phyloP scores from a whole-genome alignment of 2,888 invertebrate genomes.

The Leptinotarsa haldemani region DNA sequence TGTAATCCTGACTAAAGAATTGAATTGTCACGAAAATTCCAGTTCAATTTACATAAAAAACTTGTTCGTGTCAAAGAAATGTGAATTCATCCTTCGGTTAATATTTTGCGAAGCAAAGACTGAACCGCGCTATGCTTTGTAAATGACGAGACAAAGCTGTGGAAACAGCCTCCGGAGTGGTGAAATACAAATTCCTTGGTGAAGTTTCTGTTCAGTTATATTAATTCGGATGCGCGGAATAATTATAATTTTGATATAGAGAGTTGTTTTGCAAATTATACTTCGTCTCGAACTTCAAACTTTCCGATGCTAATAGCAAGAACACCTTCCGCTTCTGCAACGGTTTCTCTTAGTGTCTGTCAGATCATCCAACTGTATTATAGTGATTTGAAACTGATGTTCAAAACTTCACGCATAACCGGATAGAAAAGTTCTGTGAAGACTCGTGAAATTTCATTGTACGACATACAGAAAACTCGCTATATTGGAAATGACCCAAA shows the following conservation, averaged over 20 bases:
- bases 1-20: too few relatives aligned
- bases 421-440: too few relatives aligned
- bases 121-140: slow-evolving; percentile 8
- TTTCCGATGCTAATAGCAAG: background rate
- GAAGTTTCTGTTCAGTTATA: slow-evolving; percentile 4
- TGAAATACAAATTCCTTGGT: background rate
- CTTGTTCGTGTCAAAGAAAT: background rate
- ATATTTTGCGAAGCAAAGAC: background rate
- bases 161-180: slow-evolving; percentile 2
- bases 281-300: background rate
- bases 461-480: too few relatives aligned
- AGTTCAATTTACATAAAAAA: background rate
- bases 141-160: slow-evolving; percentile 8
- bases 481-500: too few relatives aligned
- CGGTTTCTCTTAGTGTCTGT: too few relatives aligned
- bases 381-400: too few relatives aligned
- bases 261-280: slow-evolving; percentile 1
- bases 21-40: background rate
- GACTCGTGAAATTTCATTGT: too few relatives aligned
- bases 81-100: background rate
- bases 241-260: slow-evolving; percentile 1
- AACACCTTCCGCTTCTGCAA: too few relatives aligned
- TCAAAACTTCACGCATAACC: too few relatives aligned
- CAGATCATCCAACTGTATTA: too few relatives aligned
- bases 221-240: background rate